Conservation (phyloP, 2,797 vertebrate species). For the Babyrousa celebensis region DNA sequence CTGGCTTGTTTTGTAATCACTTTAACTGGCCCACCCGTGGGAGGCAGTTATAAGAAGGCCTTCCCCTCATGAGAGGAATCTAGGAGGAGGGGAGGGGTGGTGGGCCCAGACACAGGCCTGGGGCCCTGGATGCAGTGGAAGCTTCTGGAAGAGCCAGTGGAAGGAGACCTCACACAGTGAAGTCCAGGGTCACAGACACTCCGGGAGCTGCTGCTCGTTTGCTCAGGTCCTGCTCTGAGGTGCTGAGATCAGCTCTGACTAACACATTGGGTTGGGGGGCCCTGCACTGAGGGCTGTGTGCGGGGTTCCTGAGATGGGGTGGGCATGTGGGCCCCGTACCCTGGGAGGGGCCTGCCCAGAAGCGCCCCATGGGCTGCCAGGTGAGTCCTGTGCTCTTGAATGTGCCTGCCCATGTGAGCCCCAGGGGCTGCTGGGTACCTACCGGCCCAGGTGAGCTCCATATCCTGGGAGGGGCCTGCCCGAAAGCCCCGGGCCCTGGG, state of each 20-base stretch:
- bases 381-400: not conserved
- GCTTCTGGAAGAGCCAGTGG: not conserved
- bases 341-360: not conserved
- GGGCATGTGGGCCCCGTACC: not conserved
- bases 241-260: not conserved
- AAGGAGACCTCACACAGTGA: not conserved
- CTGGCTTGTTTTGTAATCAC: not conserved
- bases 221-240: not conserved
- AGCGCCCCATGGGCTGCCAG: not conserved
- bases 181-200: not conserved
- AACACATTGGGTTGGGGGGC: not conserved
- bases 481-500: not conserved
- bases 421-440: not conserved
- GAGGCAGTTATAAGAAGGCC: not conserved
- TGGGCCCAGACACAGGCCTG: not conserved
- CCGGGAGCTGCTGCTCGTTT: not conserved
- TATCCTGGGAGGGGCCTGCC: no score
- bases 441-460: not conserved
- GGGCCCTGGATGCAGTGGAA: not conserved
- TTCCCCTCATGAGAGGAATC: not conserved
- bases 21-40: not conserved
- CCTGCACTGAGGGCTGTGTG: not conserved
- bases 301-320: not conserved
- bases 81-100: not conserved
- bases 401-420: not conserved